Conservation (phyloP, 2,113 vertebrate species). For the Amazona guildingii region DNA sequence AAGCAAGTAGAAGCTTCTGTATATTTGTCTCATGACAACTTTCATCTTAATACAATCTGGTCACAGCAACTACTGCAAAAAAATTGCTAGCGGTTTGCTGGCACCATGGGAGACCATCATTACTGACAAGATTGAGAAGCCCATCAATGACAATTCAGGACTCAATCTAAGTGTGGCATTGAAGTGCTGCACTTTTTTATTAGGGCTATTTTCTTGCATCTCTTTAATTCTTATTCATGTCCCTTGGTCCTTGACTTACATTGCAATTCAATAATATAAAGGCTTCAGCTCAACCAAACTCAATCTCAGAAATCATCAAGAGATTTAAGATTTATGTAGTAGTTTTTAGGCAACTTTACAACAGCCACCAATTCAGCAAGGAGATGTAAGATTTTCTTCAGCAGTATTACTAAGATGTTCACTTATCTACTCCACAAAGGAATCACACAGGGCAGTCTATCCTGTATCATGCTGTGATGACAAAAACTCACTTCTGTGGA, state of each 20-base stretch:
- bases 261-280: constrained; percentile 48
- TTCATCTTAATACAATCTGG: constrained; percentile 72
- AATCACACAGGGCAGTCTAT: not conserved
- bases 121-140: constrained; percentile 72
- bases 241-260: constrained; percentile 28
- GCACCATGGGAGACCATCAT: constrained; percentile 67
- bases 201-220: constrained; percentile 46
- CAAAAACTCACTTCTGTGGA: constrained; percentile 8
- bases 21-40: constrained; percentile 67
- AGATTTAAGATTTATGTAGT: constrained; percentile 34
- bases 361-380: not conserved
- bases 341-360: constrained; percentile 35
- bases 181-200: constrained; percentile 24
- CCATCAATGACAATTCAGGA: constrained; percentile 62
- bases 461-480: not conserved
- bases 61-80: constrained; percentile 69
- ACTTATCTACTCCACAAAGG: not conserved
- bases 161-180: constrained; percentile 42
- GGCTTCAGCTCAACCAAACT: constrained; percentile 46
- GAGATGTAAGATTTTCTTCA: not conserved
- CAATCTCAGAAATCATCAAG: constrained; percentile 62
- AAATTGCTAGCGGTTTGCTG: constrained; percentile 70
- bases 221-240: constrained; percentile 66
- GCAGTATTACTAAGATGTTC: not conserved
- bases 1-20: constrained; percentile 34